Evolutionary conservation across 1,140 invertebrate genomes (phyloP).

Genomic region (Lucilia cuprina): DNA sequence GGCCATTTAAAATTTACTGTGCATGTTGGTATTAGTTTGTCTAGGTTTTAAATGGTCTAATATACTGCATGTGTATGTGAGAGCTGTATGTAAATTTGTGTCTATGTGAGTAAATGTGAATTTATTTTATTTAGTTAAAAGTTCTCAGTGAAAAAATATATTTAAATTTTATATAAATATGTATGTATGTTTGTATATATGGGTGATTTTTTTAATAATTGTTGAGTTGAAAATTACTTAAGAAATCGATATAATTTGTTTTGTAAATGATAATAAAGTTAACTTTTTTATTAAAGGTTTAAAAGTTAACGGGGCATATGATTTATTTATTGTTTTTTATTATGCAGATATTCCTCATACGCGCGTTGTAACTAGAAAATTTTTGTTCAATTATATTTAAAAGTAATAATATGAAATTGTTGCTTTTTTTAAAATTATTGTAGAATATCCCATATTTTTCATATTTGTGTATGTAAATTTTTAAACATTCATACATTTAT

Average conservation of each 20-base stretch:
- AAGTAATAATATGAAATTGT: too few relatives aligned
- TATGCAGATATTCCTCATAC: background rate
- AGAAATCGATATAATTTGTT: too few relatives aligned
- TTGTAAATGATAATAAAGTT: too few relatives aligned
- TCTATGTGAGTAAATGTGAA: background rate
- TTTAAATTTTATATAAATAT: background rate
- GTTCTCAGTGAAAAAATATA: background rate
- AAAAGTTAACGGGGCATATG: background rate
- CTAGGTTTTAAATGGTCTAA: conserved; percentile 20
- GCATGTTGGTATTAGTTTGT: conserved; percentile 32
- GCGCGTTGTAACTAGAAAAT: background rate
- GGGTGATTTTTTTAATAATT: background rate
- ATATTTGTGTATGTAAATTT: too few relatives aligned
- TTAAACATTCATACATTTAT: too few relatives aligned
- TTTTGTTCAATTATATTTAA: too few relatives aligned
- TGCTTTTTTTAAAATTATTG: background rate
- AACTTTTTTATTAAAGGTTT: background rate
- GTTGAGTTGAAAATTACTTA: background rate
- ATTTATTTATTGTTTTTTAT: background rate
- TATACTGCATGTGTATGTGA: background rate
- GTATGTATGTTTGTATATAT: too few relatives aligned
- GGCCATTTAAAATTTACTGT: conserved; percentile 28
- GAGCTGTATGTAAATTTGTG: background rate
- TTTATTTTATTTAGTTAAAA: conserved; percentile 7
- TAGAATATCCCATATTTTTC: background rate